Conservation (phyloP, 1,140 invertebrate genomes). For the Gyrodactylus salaris region DNA sequence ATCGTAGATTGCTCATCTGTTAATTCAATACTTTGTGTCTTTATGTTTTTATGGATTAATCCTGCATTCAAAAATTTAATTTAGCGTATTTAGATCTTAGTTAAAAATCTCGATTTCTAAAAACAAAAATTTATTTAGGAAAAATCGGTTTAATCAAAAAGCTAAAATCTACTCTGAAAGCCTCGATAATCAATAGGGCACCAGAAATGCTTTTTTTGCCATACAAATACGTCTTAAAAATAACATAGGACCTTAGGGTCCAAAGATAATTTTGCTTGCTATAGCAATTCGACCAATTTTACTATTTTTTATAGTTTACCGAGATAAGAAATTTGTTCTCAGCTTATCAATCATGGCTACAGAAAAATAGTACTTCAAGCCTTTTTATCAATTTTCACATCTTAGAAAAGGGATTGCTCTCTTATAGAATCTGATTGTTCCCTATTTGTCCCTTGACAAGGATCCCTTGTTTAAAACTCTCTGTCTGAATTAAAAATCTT, state of each 20-base stretch:
- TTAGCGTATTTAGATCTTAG: background rate
- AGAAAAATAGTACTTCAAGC: background rate
- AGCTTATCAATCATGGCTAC: no score
- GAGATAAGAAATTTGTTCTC: no score
- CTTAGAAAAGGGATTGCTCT: background rate
- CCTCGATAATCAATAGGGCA: no score
- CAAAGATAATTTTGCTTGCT: no score
- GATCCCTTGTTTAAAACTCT: background rate
- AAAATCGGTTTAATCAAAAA: background rate
- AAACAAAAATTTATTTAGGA: background rate
- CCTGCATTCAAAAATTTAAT: background rate
- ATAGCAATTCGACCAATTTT: no score
- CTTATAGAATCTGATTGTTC: background rate
- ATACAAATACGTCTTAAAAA: no score
- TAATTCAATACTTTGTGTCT: no score
- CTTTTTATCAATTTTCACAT: background rate
- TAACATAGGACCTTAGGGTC: no score
- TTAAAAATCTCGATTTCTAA: background rate
- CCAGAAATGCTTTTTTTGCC: no score
- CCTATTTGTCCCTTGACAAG: background rate
- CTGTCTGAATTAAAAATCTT: no score
- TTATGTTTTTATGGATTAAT: no score
- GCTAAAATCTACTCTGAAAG: background rate
- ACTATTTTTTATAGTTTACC: no score
- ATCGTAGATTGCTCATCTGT: background rate